Conservation (phyloP, 2,888 invertebrate species). For the Keiferia lycopersicella region DNA sequence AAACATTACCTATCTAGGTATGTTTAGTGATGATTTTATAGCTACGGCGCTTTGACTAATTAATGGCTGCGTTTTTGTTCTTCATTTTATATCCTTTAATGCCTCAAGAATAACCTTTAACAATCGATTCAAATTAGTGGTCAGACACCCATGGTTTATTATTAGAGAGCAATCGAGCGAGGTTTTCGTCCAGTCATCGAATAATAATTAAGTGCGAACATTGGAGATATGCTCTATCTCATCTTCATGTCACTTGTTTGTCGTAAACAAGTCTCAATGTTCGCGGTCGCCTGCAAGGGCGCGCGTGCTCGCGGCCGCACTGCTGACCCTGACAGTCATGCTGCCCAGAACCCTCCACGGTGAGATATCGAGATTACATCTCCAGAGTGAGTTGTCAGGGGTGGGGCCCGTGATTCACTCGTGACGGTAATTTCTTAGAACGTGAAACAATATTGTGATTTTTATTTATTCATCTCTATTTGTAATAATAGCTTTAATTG, state of each 20-base stretch:
- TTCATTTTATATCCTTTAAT: constrained; percentile 20
- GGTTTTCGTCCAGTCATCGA: constrained; percentile 65
- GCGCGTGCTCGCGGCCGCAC: constrained; percentile 44
- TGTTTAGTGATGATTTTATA: not conserved
- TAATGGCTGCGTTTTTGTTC: constrained; percentile 9
- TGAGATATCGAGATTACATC: constrained; percentile 68
- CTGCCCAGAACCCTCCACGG: constrained; percentile 61
- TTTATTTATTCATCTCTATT: constrained; percentile 62
- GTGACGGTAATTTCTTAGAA: constrained; percentile 62
- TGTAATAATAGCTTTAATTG: constrained; percentile 71
- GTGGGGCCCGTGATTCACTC: constrained; percentile 67
- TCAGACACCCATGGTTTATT: constrained; percentile 42
- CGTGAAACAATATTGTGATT: constrained; percentile 58
- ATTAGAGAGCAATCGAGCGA: constrained; percentile 43
- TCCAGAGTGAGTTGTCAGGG: constrained; percentile 66
- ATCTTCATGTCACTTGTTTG: constrained; percentile 52
- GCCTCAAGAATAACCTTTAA: constrained; percentile 33
- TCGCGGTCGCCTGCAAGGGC: constrained; percentile 45
- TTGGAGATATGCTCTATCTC: constrained; percentile 35
- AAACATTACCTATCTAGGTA: not conserved
- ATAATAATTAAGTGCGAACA: constrained; percentile 72
- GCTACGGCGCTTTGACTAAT: constrained; percentile 5
- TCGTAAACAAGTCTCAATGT: constrained; percentile 57
- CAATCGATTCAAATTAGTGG: constrained; percentile 61
- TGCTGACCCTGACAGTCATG: constrained; percentile 55